These are phyloP conservation scores for Papilio gigon DNA, from an alignment of 2,888 invertebrate species.

Conservation along the genomic window DNA sequence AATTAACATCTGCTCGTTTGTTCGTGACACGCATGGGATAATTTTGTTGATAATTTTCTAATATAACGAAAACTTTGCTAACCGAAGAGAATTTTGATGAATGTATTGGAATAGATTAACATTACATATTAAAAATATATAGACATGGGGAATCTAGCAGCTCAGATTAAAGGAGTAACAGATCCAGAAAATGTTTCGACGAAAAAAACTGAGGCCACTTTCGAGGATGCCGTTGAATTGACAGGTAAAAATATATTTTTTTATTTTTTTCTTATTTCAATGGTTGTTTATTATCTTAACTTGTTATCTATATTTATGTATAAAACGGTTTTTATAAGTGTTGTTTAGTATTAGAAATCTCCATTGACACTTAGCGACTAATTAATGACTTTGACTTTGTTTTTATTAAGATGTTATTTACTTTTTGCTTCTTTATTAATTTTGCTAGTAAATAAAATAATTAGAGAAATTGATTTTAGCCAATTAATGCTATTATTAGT, in stretches of 20 bases:
- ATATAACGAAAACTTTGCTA: not conserved
- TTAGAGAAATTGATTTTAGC: no score
- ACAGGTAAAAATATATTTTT: constrained; percentile 66
- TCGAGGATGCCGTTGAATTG: constrained; percentile 75
- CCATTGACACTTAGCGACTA: no score
- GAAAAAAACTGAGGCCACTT: constrained; percentile 57
- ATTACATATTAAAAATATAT: constrained; percentile 47
- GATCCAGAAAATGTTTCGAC: constrained; percentile 57
- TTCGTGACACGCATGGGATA: not conserved
- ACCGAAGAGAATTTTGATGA: not conserved
- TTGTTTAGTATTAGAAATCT: no score
- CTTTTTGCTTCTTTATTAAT: no score
- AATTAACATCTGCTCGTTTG: not conserved
- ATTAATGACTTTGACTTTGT: no score
- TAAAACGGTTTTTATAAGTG: no score
- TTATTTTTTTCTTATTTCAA: not conserved
- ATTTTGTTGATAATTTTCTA: not conserved
- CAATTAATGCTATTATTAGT: no score
- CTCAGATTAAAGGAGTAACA: constrained; percentile 35
- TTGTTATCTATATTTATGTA: no score
- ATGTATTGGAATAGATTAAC: constrained; percentile 5
- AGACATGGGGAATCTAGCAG: constrained; percentile 49
- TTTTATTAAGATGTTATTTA: no score
- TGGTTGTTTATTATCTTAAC: no score
- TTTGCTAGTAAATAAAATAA: no score